Conservation (phyloP, 2,797 vertebrate genomes). For the Simalia tracyae region DNA sequence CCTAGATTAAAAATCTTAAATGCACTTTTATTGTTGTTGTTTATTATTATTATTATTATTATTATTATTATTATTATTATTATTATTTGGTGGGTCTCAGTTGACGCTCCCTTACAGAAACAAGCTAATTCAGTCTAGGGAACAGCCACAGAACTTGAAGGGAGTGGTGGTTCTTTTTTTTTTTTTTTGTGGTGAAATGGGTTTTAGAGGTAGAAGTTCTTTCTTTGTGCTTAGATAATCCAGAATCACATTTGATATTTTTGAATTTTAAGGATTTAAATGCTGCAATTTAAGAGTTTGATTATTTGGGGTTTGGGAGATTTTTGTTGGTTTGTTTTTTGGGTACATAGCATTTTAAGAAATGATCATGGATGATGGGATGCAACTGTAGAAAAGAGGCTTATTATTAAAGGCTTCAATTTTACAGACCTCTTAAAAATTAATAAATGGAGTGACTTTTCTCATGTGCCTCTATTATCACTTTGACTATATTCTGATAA, state of each 20-base stretch:
- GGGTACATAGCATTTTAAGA: constrained; percentile 32
- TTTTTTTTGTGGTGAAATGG: constrained; percentile 60
- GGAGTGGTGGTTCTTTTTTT: constrained; percentile 34
- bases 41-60: no score
- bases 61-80: not conserved
- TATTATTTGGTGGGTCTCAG: not conserved
- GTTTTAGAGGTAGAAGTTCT: constrained; percentile 56
- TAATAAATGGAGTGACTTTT: constrained; percentile 52
- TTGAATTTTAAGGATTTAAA: constrained; percentile 65
- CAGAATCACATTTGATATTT: constrained; percentile 56
- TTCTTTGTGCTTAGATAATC: constrained; percentile 65
- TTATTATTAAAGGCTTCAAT: constrained; percentile 36
- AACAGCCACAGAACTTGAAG: constrained; percentile 70
- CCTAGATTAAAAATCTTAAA: constrained; percentile 50
- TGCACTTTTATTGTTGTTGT: constrained; percentile 29
- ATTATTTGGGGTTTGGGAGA: constrained; percentile 1
- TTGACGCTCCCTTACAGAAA: constrained; percentile 18
- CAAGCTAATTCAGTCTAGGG: constrained; percentile 57
- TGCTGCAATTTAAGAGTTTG: constrained; percentile 44
- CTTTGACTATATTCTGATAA: constrained; percentile 66
- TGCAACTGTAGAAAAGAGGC: constrained; percentile 56
- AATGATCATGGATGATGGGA: constrained; percentile 48
- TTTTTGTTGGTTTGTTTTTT: not conserved
- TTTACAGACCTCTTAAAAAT: constrained; percentile 60
- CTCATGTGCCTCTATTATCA: constrained; percentile 59